Percentiles rank a stretch among this genome's conserved stretches.
These are phyloP conservation scores for Geopemphigus sp. DNA, from an alignment of 1,140 invertebrate species.

Conservation along the genomic window DNA sequence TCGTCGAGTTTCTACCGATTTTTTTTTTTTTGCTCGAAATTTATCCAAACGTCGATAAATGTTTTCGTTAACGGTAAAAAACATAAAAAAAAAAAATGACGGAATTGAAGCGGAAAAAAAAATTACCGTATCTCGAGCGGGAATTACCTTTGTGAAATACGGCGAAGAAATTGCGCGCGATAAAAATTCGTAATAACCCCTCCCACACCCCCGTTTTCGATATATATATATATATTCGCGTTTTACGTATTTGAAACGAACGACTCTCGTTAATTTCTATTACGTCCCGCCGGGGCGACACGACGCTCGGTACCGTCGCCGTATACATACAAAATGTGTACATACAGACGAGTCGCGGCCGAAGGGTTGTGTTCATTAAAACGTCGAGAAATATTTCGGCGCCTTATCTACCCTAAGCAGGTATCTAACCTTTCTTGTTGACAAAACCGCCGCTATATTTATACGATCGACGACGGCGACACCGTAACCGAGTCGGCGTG, in stretches of 20 bases:
- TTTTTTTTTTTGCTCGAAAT: no score
- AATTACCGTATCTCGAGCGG: not conserved
- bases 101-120: not conserved
- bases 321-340: conserved; percentile 7
- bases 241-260: conserved; percentile 18
- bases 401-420: conserved; percentile 45
- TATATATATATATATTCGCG: not conserved
- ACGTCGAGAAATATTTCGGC: conserved; percentile 19
- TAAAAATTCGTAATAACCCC: no score
- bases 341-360: not conserved
- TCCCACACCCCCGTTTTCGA: not conserved
- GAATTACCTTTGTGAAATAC: not conserved
- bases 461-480: not conserved
- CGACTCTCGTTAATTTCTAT: conserved; percentile 40
- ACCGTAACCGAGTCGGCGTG: not conserved
- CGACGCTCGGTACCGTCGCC: no score
- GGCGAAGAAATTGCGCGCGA: not conserved
- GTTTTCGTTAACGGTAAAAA: no score
- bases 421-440: conserved; percentile 29
- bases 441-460: conserved; percentile 7
- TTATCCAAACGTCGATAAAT: no score
- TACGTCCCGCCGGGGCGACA: not conserved
- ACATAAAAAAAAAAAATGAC: conserved; percentile 3
- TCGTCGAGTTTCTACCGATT: no score
- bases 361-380: conserved; percentile 38